Conservation (phyloP, 2,113 vertebrate species). For the Bubo scandiacus region DNA sequence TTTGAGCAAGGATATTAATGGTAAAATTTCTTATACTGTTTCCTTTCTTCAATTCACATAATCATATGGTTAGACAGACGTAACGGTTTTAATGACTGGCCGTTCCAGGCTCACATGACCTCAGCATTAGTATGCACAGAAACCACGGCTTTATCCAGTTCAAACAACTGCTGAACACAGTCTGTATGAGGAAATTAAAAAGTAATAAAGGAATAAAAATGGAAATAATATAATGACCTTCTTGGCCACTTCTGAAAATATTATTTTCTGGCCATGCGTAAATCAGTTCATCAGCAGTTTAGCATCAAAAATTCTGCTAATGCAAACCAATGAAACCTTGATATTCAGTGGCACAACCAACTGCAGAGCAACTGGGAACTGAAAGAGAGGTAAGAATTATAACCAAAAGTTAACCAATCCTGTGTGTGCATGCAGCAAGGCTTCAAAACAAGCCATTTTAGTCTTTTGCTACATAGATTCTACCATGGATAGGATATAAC, state of each 20-base stretch:
- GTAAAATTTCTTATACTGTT: not conserved
- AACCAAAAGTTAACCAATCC: not conserved
- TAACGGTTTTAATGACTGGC: not conserved
- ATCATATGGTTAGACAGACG: not conserved
- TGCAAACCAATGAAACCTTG: not conserved
- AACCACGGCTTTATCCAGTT: not conserved
- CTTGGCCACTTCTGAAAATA: not conserved
- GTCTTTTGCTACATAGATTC: not conserved
- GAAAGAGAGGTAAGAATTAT: not conserved
- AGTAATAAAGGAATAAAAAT: not conserved
- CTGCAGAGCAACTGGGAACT: not conserved
- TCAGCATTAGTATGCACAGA: not conserved
- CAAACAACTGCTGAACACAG: not conserved
- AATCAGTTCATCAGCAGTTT: not conserved
- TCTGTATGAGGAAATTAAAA: not conserved
- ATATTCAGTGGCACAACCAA: not conserved
- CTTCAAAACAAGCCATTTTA: not conserved
- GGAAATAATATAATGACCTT: not conserved
- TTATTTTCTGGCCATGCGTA: not conserved
- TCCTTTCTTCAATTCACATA: not conserved
- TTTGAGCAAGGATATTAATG: not conserved
- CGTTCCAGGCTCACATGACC: not conserved
- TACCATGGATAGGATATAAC: not conserved
- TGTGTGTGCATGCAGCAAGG: not conserved
- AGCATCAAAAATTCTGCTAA: not conserved